Percentiles rank a stretch among this genome's conserved stretches.
These are phyloP conservation scores for Falcunculus frontatus DNA, from an alignment of 2,113 vertebrate genomes.

Conservation along the genomic window DNA sequence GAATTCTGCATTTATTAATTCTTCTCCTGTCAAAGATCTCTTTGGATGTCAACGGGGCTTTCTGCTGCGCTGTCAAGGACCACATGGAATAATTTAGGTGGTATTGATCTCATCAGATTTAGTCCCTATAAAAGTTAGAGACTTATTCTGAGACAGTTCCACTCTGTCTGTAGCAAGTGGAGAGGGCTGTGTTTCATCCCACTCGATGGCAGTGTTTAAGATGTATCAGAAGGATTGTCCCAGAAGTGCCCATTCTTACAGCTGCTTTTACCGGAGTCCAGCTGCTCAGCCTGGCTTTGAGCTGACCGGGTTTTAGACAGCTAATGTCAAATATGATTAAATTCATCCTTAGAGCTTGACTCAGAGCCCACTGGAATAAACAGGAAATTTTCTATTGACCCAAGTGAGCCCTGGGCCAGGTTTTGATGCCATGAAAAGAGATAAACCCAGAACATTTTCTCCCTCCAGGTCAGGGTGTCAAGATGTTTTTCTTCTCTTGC, in stretches of 20 bases:
- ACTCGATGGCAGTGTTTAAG: not conserved
- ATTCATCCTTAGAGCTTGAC: not conserved
- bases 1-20: slow-evolving; percentile 27
- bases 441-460: not conserved
- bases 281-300: not conserved
- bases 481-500: not conserved
- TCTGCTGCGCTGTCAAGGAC: not conserved
- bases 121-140: not conserved
- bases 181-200: not conserved
- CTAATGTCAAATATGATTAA: slow-evolving; percentile 4
- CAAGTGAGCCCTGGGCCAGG: not conserved
- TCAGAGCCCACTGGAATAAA: not conserved
- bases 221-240: not conserved
- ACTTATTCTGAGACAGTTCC: not conserved
- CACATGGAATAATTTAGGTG: not conserved
- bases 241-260: not conserved
- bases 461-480: not conserved
- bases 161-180: not conserved
- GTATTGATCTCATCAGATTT: slow-evolving; percentile 5
- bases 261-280: not conserved
- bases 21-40: not conserved
- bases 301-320: not conserved
- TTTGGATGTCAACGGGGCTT: not conserved
- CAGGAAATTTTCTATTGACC: slow-evolving; percentile 1
- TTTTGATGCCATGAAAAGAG: not conserved